These are phyloP conservation scores for Caenorhabditis sp. DNA, from an alignment of 2,888 invertebrate species.

Conservation along the genomic window DNA sequence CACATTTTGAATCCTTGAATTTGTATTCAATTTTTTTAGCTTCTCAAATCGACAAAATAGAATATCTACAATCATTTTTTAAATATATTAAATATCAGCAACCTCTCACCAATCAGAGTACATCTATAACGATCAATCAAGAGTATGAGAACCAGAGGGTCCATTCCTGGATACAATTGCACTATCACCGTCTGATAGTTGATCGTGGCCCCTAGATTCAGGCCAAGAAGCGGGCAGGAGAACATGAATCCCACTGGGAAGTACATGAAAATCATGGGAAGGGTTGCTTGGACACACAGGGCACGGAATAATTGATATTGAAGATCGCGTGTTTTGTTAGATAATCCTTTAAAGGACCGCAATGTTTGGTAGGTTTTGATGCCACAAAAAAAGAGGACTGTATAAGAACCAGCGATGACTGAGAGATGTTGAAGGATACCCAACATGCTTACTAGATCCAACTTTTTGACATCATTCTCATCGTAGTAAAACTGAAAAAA, in stretches of 20 bases:
- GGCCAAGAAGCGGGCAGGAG: constrained; percentile 11
- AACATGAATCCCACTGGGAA: constrained; percentile 13
- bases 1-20: no score
- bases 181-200: constrained; percentile 16
- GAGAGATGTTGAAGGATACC: constrained; percentile 14
- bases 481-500: no score
- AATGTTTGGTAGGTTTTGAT: constrained; percentile 1
- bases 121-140: constrained; percentile 13
- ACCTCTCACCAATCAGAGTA: constrained; percentile 4
- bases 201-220: constrained; percentile 14
- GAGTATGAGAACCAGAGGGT: constrained; percentile 17
- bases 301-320: constrained; percentile 20
- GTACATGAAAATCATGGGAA: constrained; percentile 19
- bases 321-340: constrained; percentile 15
- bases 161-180: constrained; percentile 19
- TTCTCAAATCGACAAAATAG: no score
- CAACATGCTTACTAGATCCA: constrained; percentile 11
- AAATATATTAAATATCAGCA: no score
- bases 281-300: constrained; percentile 12
- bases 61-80: no score
- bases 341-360: neutral
- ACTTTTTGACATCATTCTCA: neutral
- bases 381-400: constrained; percentile 19
- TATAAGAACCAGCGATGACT: constrained; percentile 6
- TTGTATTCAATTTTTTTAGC: no score